Base-by-base conservation (phyloP, 2,797 vertebrate genomes). In the Falco concolor region DNA sequence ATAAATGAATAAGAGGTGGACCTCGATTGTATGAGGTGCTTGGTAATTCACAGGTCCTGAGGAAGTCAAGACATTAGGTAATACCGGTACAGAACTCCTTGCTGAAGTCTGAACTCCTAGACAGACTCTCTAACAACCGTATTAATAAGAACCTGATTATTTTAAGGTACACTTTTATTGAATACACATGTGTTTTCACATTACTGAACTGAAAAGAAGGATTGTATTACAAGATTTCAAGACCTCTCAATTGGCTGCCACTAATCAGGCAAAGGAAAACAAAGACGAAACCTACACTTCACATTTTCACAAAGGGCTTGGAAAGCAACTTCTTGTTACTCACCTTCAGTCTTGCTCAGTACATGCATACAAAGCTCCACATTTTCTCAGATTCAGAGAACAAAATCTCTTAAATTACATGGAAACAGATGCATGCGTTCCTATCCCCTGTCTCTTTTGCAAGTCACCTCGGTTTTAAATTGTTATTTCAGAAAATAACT, bases 401-500 rank as follows among this genome's bases (percentile, higher is more conserved):
- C 88, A 47, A 79, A 86, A 86, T n/a, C 12, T 59, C 72, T 49
- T 49, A 47, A 69, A 79, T 79, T 53, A 61, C 78, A 65, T 32
- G 23, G 70, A 85, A 94, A 63, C 59, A 87, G 72, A 90, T 22
- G 30, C 8, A 83, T 23, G n/a, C 5, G 4, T 77, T 93, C 82
- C 57, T 79, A 91, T 52, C n/a, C 5, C 0, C 87, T 44, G 54
- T 12, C 40, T 81, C 70, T 89, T 89, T 69, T 28, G 38, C 54
- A 76, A 79, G 34, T 68, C 63, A 79, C 78, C 75, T 89, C 65
- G 53, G 77, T 24, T 90, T 96, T 30, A 86, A 92, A 60, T 21
- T 60, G 65, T 17, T 91, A n/a, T 87, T 84, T 81, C 52, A 59
- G 84, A 84, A 94, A 95, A 92, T 65, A 93, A 82, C 59, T 23